Base-by-base conservation (phyloP, 2,113 vertebrate genomes). In the Eira barbara region DNA sequence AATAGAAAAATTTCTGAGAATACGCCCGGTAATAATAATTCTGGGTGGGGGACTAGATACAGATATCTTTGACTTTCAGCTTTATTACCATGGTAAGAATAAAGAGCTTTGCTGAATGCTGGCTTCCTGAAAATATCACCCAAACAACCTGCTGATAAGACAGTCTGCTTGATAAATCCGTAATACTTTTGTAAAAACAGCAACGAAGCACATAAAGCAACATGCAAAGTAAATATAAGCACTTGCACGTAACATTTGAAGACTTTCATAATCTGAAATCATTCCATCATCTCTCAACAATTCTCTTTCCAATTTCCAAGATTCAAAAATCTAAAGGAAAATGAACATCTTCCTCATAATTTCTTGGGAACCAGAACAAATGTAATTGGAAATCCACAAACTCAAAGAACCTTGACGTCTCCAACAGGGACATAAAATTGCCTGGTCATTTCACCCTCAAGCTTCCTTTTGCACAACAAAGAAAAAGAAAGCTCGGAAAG, bases 261-360 rank as follows among this genome's bases (percentile, higher is more conserved):
- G 27, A 6, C 27, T 55, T 80, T 47, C 9, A 12, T 57, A 36
- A 74, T 49, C n/a, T 63, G n/a, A 74, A 69, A 61, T 73, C 25
- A 67, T 67, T 79, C 15, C 55, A 45, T 71, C 59, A 63, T 47
- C 67, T 92, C 87, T 49, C 23, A 92, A 94, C 55, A 90, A n/a
- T 21, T 5, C 2, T 86, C 4, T 83, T 25, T 55, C 20, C 47
- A 21, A 18, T 81, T 92, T 94, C 23, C 27, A 94, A 69, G 74
- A 84, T 71, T 81, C 15, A 23, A 91, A 96, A 96, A 89, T 57
- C 7, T 90, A 89, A 95, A 65, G 59, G 55, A 47, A 55, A 94
- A 79, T 20, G 12, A 27, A 1, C 1, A 36, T 36, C 27, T 78
- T 12, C 7, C 31, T 85, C 34, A 17, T 74, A 57, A 63, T 67